A percentile compares a stretch with the other conserved stretches of the same genome.
Conservation (phyloP, 2,888 invertebrate genomes). For the Thumatha senex region DNA sequence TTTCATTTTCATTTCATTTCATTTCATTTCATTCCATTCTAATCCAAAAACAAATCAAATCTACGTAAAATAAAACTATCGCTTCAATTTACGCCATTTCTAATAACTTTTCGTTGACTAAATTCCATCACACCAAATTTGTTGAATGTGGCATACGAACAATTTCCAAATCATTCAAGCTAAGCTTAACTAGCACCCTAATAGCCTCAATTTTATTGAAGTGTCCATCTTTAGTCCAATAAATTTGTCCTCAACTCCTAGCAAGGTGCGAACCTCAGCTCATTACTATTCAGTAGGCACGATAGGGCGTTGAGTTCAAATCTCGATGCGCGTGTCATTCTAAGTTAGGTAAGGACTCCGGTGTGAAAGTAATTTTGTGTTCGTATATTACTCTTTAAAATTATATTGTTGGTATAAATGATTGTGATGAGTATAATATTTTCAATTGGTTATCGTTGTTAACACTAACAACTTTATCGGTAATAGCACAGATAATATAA, state of each 20-base stretch:
- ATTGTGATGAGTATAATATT: too few species aligned
- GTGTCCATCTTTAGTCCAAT: constrained; percentile 28
- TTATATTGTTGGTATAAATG: too few species aligned
- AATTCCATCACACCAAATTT: neutral
- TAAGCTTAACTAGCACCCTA: constrained; percentile 13
- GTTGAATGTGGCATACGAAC: neutral
- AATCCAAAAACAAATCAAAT: too few species aligned
- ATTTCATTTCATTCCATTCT: too few species aligned
- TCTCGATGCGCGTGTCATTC: constrained; percentile 20
- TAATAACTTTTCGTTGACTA: neutral
- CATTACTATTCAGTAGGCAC: constrained; percentile 38
- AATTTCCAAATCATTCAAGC: neutral
- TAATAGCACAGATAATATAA: too few species aligned
- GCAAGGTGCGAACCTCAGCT: constrained; percentile 36
- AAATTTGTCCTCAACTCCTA: constrained; percentile 30
- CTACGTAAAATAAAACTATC: too few species aligned
- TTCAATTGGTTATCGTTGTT: too few species aligned
- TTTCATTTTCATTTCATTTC: too few species aligned
- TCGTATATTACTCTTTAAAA: too few species aligned
- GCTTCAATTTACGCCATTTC: too few species aligned
- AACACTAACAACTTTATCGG: too few species aligned
- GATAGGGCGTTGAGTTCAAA: constrained; percentile 40
- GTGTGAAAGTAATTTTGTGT: neutral
- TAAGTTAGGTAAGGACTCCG: neutral
- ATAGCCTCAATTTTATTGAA: constrained; percentile 35